A percentile compares a stretch with the other conserved stretches of the same genome.
phyloP scores from a whole-genome alignment of 2,797 vertebrate species.

The Caiman crocodilus region DNA sequence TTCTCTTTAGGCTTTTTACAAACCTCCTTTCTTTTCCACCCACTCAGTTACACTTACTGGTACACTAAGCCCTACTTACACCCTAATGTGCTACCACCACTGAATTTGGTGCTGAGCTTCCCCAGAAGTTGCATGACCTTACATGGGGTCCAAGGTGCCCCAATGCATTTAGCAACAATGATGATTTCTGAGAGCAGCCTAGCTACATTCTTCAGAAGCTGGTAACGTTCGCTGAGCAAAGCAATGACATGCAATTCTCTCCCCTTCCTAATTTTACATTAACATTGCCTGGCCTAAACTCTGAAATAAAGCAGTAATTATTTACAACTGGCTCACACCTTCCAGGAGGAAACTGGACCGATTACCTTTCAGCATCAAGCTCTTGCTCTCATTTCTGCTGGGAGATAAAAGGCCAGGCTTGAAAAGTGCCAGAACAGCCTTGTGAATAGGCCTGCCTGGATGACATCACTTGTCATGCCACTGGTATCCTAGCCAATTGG shows the following conservation, averaged over 20 bases:
- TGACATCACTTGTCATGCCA: constrained; percentile 74
- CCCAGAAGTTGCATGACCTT: neutral
- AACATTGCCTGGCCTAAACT: accelerated
- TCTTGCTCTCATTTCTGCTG: neutral
- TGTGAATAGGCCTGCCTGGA: neutral
- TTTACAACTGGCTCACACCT: neutral
- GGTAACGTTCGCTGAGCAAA: accelerated
- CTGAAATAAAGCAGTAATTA: neutral
- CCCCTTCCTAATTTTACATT: neutral
- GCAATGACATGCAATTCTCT: neutral
- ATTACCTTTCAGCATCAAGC: neutral
- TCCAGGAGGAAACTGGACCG: neutral
- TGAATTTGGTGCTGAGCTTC: neutral
- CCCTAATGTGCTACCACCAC: accelerated
- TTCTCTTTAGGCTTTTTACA: neutral
- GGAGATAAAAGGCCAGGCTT: neutral
- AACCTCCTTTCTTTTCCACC: neutral
- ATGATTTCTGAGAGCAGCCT: neutral
- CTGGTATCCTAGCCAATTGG: constrained; percentile 43
- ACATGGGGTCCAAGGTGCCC: neutral
- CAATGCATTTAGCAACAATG: accelerated
- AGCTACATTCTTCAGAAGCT: neutral
- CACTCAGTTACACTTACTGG: accelerated
- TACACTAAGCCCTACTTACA: accelerated
- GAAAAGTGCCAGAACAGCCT: neutral